Base-by-base conservation (phyloP, 2,888 invertebrate genomes). In the Agriopis aurantiaria region DNA sequence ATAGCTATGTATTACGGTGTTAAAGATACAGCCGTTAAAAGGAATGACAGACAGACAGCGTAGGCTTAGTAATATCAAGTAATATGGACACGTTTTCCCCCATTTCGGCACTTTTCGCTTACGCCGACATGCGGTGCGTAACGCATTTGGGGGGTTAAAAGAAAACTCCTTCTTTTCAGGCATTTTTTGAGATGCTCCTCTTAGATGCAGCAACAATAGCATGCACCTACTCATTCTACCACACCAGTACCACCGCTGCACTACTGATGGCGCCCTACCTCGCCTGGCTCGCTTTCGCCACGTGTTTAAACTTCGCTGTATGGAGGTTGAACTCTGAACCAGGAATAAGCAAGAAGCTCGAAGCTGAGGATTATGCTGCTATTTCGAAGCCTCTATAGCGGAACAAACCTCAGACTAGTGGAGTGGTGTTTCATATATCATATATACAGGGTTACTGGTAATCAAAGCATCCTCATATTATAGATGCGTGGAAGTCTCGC, bases 221-320 rank as follows among this genome's bases (percentile, higher is more conserved):
- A 7, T 69, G 68, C n/a, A 61, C 68, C 3, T 48, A 55, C 3
- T 85, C 95, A 33, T 97, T 96, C 85, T 95, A 95, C 78, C 87
- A 90, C 63, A 89, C 97, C 8, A 97, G 97, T 84, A 93, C 93
- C 58, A 87, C 90, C 0, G 97, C 97, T 12, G 96, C 96, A 8
- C 95, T 94, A 75, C 82, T 97, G 49, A 95, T 97, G 88, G 79
- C 96, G 59, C 98, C 98, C 0, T 98, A 98, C 83, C 86, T 97
- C 33, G 95, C 95, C 23, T 98, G 98, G 97, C 86, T 96, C 53
- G 91, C 95, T 11, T 92, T 97, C 73, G 97, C 97, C 0, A 92
- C 96, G 0, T 93, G 95, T 40, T 91, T 98, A 8, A 97, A 96
- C 82, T 97, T 96, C 81, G 86, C 91, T 11, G 94, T 97, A 64